Conservation (phyloP, 1,140 invertebrate genomes). For the Drosophila sproati region DNA sequence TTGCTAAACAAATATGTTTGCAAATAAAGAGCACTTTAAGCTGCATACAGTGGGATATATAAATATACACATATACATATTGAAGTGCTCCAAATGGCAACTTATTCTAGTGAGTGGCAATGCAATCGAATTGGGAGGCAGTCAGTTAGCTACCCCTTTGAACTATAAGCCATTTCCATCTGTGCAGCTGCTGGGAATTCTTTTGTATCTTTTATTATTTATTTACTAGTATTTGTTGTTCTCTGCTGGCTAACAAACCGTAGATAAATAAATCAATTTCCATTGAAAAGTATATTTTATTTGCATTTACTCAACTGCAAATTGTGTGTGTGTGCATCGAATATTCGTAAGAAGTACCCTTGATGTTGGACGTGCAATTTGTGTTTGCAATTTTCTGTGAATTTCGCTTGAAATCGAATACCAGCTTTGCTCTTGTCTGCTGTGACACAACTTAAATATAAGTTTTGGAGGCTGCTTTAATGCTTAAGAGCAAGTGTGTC, state of each 20-base stretch:
- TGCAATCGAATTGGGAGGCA: slow-evolving; percentile 30
- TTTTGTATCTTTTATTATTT: slow-evolving; percentile 39
- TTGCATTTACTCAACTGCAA: slow-evolving; percentile 67
- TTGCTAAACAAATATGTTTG: slow-evolving; percentile 74
- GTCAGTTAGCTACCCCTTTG: slow-evolving; percentile 34
- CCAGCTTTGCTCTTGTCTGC: not conserved
- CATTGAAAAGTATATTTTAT: slow-evolving; percentile 63
- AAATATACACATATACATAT: not conserved
- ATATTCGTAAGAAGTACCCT: not conserved
- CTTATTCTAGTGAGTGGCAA: slow-evolving; percentile 20
- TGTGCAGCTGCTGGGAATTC: slow-evolving; percentile 13
- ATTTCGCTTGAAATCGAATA: not conserved
- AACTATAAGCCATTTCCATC: slow-evolving; percentile 8
- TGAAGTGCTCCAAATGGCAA: not conserved
- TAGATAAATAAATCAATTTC: slow-evolving; percentile 68
- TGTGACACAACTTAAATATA: no score
- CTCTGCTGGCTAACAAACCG: slow-evolving; percentile 50
- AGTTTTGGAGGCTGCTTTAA: no score
- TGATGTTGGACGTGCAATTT: not conserved
- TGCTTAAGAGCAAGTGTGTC: no score
- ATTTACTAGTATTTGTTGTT: slow-evolving; percentile 57
- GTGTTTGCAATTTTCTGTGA: not conserved
- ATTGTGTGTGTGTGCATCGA: slow-evolving; percentile 36
- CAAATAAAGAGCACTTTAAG: slow-evolving; percentile 63
- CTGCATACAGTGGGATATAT: not conserved